Conservation (phyloP, 1,140 invertebrate genomes). For the Prorops nasuta region DNA sequence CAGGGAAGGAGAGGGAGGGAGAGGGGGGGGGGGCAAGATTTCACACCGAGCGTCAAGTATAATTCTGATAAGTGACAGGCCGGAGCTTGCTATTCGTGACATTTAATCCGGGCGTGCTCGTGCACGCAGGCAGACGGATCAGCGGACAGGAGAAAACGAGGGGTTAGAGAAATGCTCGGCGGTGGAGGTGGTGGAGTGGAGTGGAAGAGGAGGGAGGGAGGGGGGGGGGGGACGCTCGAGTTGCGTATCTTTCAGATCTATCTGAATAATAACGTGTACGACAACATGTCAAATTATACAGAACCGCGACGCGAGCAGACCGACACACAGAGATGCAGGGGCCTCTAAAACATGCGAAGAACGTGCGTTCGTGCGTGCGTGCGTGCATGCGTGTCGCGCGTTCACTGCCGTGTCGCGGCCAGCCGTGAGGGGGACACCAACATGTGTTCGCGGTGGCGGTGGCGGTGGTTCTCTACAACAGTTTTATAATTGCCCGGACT, state of each 20-base stretch:
- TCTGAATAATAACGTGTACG: constrained; percentile 59
- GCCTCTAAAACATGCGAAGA: constrained; percentile 23
- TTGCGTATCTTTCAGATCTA: constrained; percentile 53
- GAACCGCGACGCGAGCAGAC: constrained; percentile 40
- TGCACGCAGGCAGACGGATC: constrained; percentile 1
- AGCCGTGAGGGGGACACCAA: constrained; percentile 22
- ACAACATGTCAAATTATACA: constrained; percentile 59
- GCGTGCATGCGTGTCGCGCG: constrained; percentile 26
- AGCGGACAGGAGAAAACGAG: too few relatives aligned
- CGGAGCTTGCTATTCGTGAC: constrained; percentile 19
- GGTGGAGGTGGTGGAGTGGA: constrained; percentile 6
- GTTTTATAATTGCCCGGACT: constrained; percentile 43
- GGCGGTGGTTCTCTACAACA: constrained; percentile 36
- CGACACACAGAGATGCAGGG: constrained; percentile 22
- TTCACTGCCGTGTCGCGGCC: constrained; percentile 34
- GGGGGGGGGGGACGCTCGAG: constrained; percentile 16
- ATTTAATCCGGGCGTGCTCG: constrained; percentile 22
- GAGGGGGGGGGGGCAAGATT: too few relatives aligned
- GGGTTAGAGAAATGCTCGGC: too few relatives aligned
- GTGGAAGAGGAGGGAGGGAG: constrained; percentile 11
- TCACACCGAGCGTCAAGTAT: too few relatives aligned
- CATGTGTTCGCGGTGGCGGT: constrained; percentile 46
- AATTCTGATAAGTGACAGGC: too few relatives aligned
- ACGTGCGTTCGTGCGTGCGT: constrained; percentile 25
- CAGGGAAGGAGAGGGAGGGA: too few relatives aligned